phyloP scores from a whole-genome alignment of 64 coral and sea anemone species.

The Pocillopora verrucosa region DNA sequence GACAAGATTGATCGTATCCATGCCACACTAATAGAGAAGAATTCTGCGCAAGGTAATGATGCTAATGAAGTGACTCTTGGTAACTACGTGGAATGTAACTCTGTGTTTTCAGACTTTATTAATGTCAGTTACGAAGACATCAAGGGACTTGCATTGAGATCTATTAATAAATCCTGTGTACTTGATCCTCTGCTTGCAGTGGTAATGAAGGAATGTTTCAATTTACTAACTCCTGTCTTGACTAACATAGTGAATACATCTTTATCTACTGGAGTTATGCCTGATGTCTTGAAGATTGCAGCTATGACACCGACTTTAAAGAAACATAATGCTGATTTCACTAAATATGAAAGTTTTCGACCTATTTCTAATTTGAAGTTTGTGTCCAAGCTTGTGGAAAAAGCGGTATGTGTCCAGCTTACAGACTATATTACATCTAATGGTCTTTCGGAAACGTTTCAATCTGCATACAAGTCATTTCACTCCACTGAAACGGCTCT shows the following conservation, averaged over 20 bases:
- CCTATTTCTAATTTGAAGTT: conserved; percentile 35
- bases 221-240: too few relatives aligned
- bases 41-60: too few relatives aligned
- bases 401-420: conserved; percentile 45
- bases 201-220: too few relatives aligned
- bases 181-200: too few relatives aligned
- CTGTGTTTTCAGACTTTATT: too few relatives aligned
- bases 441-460: conserved; percentile 15
- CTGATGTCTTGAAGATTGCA: not conserved
- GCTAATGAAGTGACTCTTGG: too few relatives aligned
- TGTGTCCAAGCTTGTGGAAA: conserved; percentile 46
- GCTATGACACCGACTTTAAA: not conserved
- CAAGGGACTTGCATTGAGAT: too few relatives aligned
- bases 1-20: too few relatives aligned
- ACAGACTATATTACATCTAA: not conserved
- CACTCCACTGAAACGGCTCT: conserved; percentile 30
- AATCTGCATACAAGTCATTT: conserved; percentile 29
- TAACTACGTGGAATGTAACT: too few relatives aligned
- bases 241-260: not conserved
- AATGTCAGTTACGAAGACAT: too few relatives aligned
- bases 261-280: not conserved
- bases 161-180: not conserved
- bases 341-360: not conserved
- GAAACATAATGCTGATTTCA: not conserved
- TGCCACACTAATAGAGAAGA: too few relatives aligned